Conservation (phyloP, 2,888 invertebrate species). For the Atethmia centrago region DNA sequence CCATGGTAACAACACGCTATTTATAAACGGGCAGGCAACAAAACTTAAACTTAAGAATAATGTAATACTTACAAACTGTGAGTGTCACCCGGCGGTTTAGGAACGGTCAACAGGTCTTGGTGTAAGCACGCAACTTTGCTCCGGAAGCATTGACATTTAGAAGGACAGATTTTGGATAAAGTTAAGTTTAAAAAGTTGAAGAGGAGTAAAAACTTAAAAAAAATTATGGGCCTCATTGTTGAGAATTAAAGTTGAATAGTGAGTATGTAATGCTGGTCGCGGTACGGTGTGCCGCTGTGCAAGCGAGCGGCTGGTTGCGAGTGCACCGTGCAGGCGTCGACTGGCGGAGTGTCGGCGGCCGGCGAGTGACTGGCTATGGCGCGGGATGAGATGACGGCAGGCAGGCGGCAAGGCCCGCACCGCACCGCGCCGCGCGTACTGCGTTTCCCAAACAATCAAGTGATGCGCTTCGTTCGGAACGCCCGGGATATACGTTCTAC, state of each 20-base stretch:
- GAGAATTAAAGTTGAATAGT: conserved; percentile 29
- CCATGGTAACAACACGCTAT: conserved; percentile 63
- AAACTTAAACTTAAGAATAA: conserved; percentile 58
- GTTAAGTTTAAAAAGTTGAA: conserved; percentile 68
- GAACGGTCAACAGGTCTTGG: conserved; percentile 77
- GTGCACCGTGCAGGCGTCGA: conserved; percentile 66
- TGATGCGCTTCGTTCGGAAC: conserved; percentile 27
- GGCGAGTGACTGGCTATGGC: conserved; percentile 39
- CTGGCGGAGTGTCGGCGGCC: conserved; percentile 40
- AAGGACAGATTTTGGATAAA: conserved; percentile 75
- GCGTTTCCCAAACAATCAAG: conserved; percentile 5
- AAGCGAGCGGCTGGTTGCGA: conserved; percentile 64
- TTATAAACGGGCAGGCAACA: conserved; percentile 56
- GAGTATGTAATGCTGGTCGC: conserved; percentile 33
- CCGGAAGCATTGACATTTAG: conserved; percentile 79
- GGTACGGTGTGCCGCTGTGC: conserved; percentile 51
- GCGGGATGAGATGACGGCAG: conserved; percentile 41
- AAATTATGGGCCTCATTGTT: conserved; percentile 69
- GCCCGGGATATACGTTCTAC: background rate
- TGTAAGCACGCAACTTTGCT: conserved; percentile 80
- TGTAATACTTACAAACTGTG: conserved; percentile 82
- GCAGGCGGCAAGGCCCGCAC: conserved; percentile 17
- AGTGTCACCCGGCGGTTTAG: conserved; percentile 77
- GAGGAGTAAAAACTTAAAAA: conserved; percentile 74
- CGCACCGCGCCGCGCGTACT: conserved; percentile 21